A percentile compares a stretch with the other conserved stretches of the same genome.
Conservation (phyloP, 2,113 vertebrate species). For the Sialia sialis region DNA sequence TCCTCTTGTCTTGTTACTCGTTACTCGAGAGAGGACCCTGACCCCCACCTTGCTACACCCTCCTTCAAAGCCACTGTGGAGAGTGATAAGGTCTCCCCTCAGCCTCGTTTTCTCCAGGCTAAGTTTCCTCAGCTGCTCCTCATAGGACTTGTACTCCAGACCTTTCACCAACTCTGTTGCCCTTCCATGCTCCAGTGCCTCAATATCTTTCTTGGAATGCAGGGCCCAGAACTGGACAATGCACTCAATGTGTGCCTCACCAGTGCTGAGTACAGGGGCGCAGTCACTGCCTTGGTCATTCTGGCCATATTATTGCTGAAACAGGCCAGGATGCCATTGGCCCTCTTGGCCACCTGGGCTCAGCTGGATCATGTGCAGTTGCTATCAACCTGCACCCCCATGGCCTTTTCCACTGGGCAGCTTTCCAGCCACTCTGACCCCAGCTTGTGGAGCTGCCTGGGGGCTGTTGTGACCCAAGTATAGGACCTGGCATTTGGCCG, state of each 20-base stretch:
- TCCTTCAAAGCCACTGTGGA: neutral
- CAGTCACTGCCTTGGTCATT: neutral
- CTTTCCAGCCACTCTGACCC: neutral
- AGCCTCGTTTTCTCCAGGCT: neutral
- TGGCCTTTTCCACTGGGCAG: neutral
- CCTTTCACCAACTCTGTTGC: neutral
- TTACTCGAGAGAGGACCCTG: neutral
- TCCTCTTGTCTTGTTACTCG: neutral
- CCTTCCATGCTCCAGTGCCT: neutral
- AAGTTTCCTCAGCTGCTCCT: neutral
- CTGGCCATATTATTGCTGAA: neutral
- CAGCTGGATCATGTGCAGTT: neutral
- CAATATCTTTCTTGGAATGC: neutral
- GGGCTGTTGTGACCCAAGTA: neutral
- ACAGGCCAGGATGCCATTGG: neutral
- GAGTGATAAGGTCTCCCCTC: neutral
- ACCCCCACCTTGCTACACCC: neutral
- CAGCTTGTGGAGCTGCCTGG: neutral
- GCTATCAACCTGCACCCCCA: fast-evolving
- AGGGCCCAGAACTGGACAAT: neutral
- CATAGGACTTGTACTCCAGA: neutral
- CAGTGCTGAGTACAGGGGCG: neutral
- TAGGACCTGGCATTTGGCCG: neutral
- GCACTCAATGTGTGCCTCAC: neutral
- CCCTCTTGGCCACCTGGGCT: neutral